Base-by-base conservation (phyloP, 1,140 invertebrate species). In the Camponotus floridanus region DNA sequence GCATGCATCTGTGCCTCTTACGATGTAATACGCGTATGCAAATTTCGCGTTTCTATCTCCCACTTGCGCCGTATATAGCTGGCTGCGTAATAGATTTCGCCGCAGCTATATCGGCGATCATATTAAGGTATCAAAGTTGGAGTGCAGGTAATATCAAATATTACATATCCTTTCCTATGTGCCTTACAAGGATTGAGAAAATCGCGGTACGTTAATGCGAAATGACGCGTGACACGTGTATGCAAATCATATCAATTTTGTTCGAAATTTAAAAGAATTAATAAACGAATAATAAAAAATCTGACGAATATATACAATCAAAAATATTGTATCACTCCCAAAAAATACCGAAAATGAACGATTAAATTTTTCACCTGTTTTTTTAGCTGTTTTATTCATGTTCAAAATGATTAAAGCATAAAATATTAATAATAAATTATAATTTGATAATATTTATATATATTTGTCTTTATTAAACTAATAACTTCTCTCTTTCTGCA, bases 21-120 rank as follows among this genome's bases (percentile, higher is more conserved):
- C 36, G 31, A 70, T 21, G 21, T 74, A 61, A 21, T 59, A 39
- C 42, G 45, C n/a, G 51, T 57, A 67, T 64, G 61, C 18, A 78
- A 85, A 85, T 78, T 76, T 61, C 1, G 7, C 42, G 26, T 74
- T 84, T 76, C 70, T 57, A 62, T 62, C 57, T 62, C 42, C 31
- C 31, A 76, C 42, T 74, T 62, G 3, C 33, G 62, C 13, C 26
- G 18, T 62, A 42, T 61, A 61, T 61, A 61, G 33, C 26, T 18
- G 48, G 26, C 55, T 83, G 39, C 55, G 57, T 62, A 83, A 73
- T 61, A 45, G 31, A 33, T 48, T 64, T 78, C 9, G 39, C 42
- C 11, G n/a, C 42, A 31, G 4, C 11, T 61, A 6, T 42, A 51
- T 36, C 31, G n/a, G 8, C 31, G 9, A 36, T 33, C 7, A 5